phyloP scores from a whole-genome alignment of 2,113 vertebrate species.

The Polyodon spathula region DNA sequence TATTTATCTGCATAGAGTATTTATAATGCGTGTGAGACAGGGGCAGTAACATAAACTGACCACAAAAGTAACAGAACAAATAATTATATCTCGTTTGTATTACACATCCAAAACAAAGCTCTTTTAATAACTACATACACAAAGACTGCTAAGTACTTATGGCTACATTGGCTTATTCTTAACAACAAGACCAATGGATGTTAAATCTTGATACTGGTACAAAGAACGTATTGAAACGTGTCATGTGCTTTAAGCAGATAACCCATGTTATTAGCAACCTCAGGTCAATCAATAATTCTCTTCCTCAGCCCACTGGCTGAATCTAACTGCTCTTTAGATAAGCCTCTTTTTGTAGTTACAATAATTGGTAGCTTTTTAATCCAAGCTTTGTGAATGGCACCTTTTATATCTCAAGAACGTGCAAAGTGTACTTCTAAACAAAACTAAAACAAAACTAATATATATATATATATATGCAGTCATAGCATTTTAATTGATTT shows the following conservation, averaged over 20 bases:
- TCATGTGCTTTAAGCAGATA: slow-evolving; percentile 66
- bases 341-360: slow-evolving; percentile 55
- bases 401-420: slow-evolving; percentile 55
- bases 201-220: slow-evolving; percentile 61
- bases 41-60: no score
- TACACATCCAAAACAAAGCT: no score
- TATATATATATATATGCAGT: no score
- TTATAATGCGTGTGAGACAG: no score
- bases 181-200: slow-evolving; percentile 31
- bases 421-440: slow-evolving; percentile 27
- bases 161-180: background rate
- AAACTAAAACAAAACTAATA: slow-evolving; percentile 19
- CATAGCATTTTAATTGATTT: no score
- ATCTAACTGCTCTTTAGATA: slow-evolving; percentile 57
- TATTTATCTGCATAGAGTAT: no score
- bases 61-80: no score
- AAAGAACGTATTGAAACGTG: slow-evolving; percentile 44
- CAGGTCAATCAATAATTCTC: slow-evolving; percentile 67
- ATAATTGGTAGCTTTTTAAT: slow-evolving; percentile 65
- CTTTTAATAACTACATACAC: no score
- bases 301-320: slow-evolving; percentile 52
- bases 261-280: slow-evolving; percentile 68
- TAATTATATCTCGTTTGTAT: no score
- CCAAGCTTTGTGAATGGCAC: slow-evolving; percentile 49
- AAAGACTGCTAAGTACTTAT: background rate